phyloP scores from a whole-genome alignment of 2,113 vertebrate species.

The Melospiza melodia region DNA sequence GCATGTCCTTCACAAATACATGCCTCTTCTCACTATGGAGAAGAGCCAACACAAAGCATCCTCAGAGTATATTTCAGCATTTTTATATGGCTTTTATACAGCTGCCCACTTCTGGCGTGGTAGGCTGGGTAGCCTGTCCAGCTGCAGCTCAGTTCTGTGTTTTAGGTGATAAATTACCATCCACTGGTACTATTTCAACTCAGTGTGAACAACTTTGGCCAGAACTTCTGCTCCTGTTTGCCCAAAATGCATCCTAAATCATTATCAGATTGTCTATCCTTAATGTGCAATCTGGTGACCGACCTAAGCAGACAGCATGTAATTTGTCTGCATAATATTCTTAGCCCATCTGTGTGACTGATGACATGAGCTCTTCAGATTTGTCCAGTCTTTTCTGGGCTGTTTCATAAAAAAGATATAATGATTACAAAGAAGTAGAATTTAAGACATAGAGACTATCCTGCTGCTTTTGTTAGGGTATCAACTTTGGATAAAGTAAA shows the following conservation, averaged over 20 bases:
- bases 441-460: neutral
- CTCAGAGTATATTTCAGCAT: neutral
- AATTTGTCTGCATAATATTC: constrained; percentile 12
- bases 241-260: constrained; percentile 36
- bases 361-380: neutral
- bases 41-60: neutral
- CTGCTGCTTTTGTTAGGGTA: neutral
- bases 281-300: constrained; percentile 54
- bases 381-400: neutral
- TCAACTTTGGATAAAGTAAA: neutral
- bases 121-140: neutral
- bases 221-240: neutral
- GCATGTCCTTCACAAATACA: neutral
- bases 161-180: constrained; percentile 1
- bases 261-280: constrained; percentile 14
- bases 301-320: neutral
- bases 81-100: neutral
- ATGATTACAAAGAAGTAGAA: neutral
- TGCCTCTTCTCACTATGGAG: neutral
- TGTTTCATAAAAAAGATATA: neutral
- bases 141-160: neutral
- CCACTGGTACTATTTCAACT: neutral
- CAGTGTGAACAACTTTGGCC: neutral
- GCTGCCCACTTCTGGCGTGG: neutral
- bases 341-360: constrained; percentile 10